A percentile compares a stretch with the other conserved stretches of the same genome.
These are phyloP conservation scores for Onychostoma macrolepis DNA, from an alignment of 2,113 vertebrate species.

Conservation along the genomic window DNA sequence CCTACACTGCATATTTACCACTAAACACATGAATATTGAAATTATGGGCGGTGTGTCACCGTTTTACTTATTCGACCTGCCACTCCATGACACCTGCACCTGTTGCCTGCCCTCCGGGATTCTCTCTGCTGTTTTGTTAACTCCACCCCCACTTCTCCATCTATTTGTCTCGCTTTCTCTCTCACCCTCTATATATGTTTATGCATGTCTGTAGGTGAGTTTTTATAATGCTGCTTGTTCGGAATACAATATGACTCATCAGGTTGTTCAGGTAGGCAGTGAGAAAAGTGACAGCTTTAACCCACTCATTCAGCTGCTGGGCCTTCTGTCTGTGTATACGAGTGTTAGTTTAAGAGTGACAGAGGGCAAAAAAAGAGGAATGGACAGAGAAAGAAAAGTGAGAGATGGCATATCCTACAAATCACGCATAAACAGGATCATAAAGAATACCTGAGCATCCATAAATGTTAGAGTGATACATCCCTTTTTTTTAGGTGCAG, in stretches of 20 bases:
- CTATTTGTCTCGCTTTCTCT: neutral
- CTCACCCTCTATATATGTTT: slow-evolving; percentile 19
- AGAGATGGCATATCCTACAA: neutral
- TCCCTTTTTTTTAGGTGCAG: neutral
- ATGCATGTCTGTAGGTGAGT: slow-evolving; percentile 40
- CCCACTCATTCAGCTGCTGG: slow-evolving; percentile 38
- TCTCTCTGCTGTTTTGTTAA: slow-evolving; percentile 18
- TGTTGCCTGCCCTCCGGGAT: slow-evolving; percentile 46
- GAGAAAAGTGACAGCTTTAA: slow-evolving; percentile 38
- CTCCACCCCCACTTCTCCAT: slow-evolving; percentile 1
- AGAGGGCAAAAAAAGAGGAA: slow-evolving; percentile 9
- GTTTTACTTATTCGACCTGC: slow-evolving; percentile 8
- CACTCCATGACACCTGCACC: slow-evolving; percentile 33
- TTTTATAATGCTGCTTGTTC: slow-evolving; percentile 45
- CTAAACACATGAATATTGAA: slow-evolving; percentile 44
- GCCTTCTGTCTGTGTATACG: slow-evolving; percentile 27
- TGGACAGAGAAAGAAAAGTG: neutral
- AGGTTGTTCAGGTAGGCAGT: slow-evolving; percentile 44
- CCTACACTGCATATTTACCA: slow-evolving; percentile 54
- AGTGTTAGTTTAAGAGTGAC: slow-evolving; percentile 12
- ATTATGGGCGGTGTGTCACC: slow-evolving; percentile 35
- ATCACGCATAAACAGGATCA: neutral
- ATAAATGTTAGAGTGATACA: neutral
- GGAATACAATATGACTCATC: slow-evolving; percentile 48
- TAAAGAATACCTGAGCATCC: slow-evolving; percentile 11